Evolutionary conservation across 2,797 vertebrate species (phyloP), one percentile per base, ranked within the genome.

Genomic region (Ceyx erithaca): DNA sequence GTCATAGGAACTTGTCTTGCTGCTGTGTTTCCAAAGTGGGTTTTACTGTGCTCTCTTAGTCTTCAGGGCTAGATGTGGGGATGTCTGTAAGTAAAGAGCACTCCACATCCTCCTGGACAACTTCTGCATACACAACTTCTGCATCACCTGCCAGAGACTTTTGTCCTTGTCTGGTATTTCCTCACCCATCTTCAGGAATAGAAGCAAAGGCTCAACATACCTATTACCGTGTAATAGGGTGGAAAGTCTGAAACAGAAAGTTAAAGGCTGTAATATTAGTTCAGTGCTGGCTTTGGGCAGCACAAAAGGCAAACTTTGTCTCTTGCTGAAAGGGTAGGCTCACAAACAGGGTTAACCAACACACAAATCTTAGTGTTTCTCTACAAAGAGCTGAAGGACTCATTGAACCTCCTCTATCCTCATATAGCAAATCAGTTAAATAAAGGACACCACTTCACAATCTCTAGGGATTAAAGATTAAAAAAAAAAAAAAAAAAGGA

Each of bases 61-160:
- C 14, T 72, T 67, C 30, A 11, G 61, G 21, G 61, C 11, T 73
- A 70, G 61, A 31, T 0, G 0, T 20, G 54, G 41, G 25, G 37
- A 23, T 59, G 23, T n/a, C 30, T 3, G 0, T 45, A 48, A 43
- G 35, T 0, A 0, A 82, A 79, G 30, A 63, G 46, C 21, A 6
- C 14, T 49, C 41, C 5, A 9, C 23, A 28, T 37, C 12, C 37
- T 37, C 37, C 37, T 37, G 37, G 37, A 37, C 37, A 37, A 37
- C 37, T 37, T 73, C 66, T 31, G 43, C 20, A 4, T 30, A 51
- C 40, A 21, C 35, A 40, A 2, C 46, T 57, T 52, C 31, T 35
- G 1, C 2, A 0, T 43, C 5, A 3, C 33, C 64, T 89, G 48
- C 45, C 70, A 52, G 45, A 57, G 35, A 23, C 23, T 62, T 10